These are phyloP conservation scores for Nomada hirtipes DNA, from an alignment of 2,888 invertebrate genomes.

Conservation along the genomic window DNA sequence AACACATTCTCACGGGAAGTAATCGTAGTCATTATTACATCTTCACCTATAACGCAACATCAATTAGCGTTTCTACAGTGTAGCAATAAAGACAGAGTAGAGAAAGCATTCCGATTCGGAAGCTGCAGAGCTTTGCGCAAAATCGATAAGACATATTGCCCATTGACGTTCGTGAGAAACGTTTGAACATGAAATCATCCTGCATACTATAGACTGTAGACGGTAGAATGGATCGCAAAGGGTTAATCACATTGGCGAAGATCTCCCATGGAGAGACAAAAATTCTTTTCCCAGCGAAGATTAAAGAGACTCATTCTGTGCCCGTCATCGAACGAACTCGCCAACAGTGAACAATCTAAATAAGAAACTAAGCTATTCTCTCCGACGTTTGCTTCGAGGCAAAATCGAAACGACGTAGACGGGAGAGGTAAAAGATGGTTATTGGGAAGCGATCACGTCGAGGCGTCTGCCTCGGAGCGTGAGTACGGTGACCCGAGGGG, in stretches of 20 bases:
- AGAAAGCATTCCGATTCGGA: slow-evolving; percentile 15
- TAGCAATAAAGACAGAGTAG: slow-evolving; percentile 3
- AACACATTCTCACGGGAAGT: slow-evolving; percentile 34
- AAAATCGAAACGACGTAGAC: slow-evolving; percentile 38
- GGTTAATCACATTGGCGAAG: slow-evolving; percentile 27
- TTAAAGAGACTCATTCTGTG: not conserved
- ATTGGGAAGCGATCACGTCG: slow-evolving; percentile 62
- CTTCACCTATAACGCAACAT: slow-evolving; percentile 21
- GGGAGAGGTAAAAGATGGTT: slow-evolving; percentile 49
- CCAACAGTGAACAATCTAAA: slow-evolving; percentile 41
- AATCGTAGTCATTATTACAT: slow-evolving; percentile 30
- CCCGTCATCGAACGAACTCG: slow-evolving; percentile 10
- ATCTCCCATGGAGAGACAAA: not conserved
- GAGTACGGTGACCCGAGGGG: slow-evolving; percentile 61
- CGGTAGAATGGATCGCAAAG: slow-evolving; percentile 13
- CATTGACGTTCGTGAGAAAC: slow-evolving; percentile 11
- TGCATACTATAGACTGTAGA: not conserved
- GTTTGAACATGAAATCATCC: slow-evolving; percentile 4
- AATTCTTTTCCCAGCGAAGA: not conserved
- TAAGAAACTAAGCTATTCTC: slow-evolving; percentile 44
- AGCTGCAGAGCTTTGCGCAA: slow-evolving; percentile 4
- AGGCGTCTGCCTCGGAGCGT: slow-evolving; percentile 61
- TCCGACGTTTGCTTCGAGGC: slow-evolving; percentile 3
- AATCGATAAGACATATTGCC: slow-evolving; percentile 4
- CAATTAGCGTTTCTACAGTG: slow-evolving; percentile 21